A percentile compares a stretch with the other conserved stretches of the same genome.
Conservation (phyloP, 2,113 vertebrate species). For the Strigops habroptila region DNA sequence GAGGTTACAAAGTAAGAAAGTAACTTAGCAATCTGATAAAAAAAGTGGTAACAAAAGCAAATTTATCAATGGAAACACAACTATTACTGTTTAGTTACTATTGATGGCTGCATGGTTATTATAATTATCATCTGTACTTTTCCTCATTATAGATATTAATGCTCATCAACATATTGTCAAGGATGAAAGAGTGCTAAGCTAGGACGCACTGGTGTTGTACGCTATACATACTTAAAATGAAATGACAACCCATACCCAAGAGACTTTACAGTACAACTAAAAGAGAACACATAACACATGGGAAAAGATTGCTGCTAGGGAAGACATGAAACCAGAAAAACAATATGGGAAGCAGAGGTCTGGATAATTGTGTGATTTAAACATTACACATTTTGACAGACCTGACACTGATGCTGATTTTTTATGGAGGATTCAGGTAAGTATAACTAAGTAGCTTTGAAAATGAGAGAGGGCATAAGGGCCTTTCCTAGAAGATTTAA, state of each 20-base stretch:
- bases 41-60: background rate
- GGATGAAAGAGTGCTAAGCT: background rate
- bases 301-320: background rate
- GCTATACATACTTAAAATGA: background rate
- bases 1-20: slow-evolving; percentile 13
- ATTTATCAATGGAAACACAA: background rate
- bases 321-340: background rate
- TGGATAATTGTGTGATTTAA: background rate
- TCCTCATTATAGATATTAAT: background rate
- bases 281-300: background rate
- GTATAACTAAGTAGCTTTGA: background rate
- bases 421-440: background rate
- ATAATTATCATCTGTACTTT: background rate
- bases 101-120: background rate
- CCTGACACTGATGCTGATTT: background rate
- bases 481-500: background rate
- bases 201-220: background rate
- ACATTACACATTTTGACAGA: background rate
- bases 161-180: background rate
- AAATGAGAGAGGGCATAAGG: background rate
- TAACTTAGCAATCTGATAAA: background rate
- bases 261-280: background rate
- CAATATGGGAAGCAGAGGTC: background rate
- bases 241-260: background rate
- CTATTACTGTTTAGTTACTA: background rate